Percentiles rank a stretch among this genome's conserved stretches.
Conservation (phyloP, 2,888 invertebrate genomes). For the Apantesis nais region DNA sequence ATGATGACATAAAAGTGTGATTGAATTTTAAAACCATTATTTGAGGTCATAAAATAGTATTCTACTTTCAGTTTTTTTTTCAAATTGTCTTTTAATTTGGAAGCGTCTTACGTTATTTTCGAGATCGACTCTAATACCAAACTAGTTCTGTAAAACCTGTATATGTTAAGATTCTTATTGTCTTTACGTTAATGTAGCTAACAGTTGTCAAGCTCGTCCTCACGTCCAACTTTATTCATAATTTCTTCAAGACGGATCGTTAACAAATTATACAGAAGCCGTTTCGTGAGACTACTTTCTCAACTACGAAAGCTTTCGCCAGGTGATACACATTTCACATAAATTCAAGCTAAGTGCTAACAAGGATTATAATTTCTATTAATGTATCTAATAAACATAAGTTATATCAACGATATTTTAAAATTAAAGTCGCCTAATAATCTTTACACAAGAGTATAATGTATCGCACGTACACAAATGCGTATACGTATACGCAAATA, state of each 20-base stretch:
- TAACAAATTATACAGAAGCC: neutral
- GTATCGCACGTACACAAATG: conserved; percentile 7
- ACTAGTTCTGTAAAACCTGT: neutral
- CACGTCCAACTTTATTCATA: neutral
- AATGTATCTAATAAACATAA: conserved; percentile 18
- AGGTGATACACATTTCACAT: neutral
- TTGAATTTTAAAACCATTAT: too few relatives aligned
- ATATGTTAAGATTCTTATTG: neutral
- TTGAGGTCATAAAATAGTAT: too few relatives aligned
- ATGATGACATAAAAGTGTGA: too few relatives aligned
- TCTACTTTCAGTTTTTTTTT: too few relatives aligned
- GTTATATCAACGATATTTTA: conserved; percentile 15
- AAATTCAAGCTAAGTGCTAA: neutral
- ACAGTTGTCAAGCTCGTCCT: neutral
- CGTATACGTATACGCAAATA: neutral
- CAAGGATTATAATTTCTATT: neutral
- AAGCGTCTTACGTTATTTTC: neutral
- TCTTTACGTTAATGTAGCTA: neutral
- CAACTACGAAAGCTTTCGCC: neutral
- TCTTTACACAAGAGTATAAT: conserved; percentile 43
- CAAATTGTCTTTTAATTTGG: too few relatives aligned
- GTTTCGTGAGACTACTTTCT: neutral
- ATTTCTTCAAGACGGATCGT: neutral
- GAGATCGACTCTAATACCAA: neutral
- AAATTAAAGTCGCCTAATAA: conserved; percentile 24